These are phyloP conservation scores for Eurystomus gularis DNA, from an alignment of 2,113 vertebrate genomes.

Conservation along the genomic window DNA sequence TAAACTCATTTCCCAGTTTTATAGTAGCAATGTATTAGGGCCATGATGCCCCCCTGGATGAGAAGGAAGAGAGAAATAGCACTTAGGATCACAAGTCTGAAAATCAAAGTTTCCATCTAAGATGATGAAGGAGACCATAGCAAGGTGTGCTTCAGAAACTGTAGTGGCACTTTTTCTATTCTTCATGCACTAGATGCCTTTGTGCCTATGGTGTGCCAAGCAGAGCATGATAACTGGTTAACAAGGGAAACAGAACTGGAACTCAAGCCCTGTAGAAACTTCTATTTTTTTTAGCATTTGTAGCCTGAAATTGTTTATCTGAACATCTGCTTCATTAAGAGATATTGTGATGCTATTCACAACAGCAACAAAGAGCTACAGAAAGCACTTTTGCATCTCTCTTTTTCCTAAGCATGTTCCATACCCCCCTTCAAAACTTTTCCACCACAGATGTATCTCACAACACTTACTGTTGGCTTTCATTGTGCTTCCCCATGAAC, in stretches of 20 bases:
- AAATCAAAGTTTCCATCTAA: not conserved
- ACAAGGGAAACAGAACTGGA: not conserved
- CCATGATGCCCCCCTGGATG: not conserved
- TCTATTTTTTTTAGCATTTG: not conserved
- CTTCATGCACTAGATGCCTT: not conserved
- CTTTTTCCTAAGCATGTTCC: not conserved
- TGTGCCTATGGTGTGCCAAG: not conserved
- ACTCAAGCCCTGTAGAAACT: not conserved
- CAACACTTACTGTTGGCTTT: not conserved
- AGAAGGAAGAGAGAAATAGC: not conserved
- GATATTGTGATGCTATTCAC: conserved; percentile 34
- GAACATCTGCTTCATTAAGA: conserved; percentile 66
- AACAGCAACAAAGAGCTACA: conserved; percentile 34
- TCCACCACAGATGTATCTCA: not conserved
- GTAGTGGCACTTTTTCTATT: not conserved
- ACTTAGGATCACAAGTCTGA: not conserved
- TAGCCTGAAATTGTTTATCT: conserved; percentile 27
- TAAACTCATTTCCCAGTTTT: not conserved
- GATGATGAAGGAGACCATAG: not conserved
- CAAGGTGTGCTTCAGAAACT: not conserved
- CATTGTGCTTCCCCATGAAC: not conserved
- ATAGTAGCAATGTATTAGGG: not conserved
- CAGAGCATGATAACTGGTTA: not conserved
- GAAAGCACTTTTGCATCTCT: not conserved
- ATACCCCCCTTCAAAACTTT: not conserved